Conservation (phyloP, 2,113 vertebrate species). For the Dicaeum eximium region DNA sequence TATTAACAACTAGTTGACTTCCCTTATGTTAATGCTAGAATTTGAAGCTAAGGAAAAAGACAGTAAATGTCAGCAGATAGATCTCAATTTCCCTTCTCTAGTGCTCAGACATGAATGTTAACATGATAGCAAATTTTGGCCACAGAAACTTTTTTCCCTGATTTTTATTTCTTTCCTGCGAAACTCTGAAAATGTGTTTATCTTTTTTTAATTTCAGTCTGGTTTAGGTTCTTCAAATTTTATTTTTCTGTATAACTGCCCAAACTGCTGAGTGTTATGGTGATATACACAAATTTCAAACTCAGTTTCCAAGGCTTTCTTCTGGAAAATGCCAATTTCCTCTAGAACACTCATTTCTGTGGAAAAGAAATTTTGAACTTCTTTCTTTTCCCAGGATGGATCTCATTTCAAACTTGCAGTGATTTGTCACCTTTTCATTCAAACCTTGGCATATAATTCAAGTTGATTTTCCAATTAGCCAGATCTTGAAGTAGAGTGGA, state of each 20-base stretch:
- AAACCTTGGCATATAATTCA: neutral
- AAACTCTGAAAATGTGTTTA: neutral
- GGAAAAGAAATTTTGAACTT: neutral
- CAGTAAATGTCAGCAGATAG: neutral
- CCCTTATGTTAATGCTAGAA: neutral
- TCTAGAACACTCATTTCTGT: neutral
- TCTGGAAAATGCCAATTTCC: neutral
- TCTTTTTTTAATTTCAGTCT: neutral
- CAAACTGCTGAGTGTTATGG: neutral
- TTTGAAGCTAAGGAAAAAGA: neutral
- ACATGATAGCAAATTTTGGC: neutral
- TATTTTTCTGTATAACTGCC: conserved; percentile 7
- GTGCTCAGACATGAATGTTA: neutral
- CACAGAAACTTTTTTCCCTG: neutral
- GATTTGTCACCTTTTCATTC: neutral
- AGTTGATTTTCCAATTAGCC: neutral
- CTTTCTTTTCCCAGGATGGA: neutral
- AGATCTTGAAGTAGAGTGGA: neutral
- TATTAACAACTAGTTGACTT: neutral
- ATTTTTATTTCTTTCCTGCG: neutral
- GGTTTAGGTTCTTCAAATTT: neutral
- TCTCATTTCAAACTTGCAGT: neutral
- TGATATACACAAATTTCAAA: neutral
- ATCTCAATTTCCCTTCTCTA: neutral
- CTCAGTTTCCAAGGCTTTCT: conserved; percentile 2